Evolutionary conservation across 2,797 vertebrate genomes (phyloP).

Genomic region (Botia kubotai): DNA sequence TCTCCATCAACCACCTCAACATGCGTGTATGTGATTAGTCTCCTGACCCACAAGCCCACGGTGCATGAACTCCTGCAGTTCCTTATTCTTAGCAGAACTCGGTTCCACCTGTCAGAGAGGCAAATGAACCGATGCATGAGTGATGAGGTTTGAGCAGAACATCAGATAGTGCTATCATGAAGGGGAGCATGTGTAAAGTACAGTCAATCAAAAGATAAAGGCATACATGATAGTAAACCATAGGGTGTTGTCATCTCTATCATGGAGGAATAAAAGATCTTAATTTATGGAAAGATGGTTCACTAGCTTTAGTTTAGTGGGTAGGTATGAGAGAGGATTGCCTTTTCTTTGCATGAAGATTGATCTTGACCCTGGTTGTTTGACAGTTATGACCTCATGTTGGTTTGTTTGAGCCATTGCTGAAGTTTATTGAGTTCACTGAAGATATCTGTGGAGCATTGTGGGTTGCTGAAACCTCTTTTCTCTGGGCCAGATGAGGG

Average conservation of each 20-base stretch:
- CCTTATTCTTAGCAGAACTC: slow-evolving; percentile 32
- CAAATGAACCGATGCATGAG: slow-evolving; percentile 47
- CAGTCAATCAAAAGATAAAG: slow-evolving; percentile 18
- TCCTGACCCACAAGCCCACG: slow-evolving; percentile 21
- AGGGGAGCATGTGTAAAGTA: not conserved
- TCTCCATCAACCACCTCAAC: slow-evolving; percentile 30
- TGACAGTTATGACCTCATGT: slow-evolving; percentile 7
- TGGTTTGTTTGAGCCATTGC: not conserved
- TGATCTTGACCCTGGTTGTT: slow-evolving; percentile 29
- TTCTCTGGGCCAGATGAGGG: slow-evolving; percentile 1
- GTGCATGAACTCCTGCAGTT: slow-evolving; percentile 34
- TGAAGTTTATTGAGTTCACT: not conserved
- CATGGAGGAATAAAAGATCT: slow-evolving; percentile 7
- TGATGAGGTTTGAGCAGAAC: slow-evolving; percentile 40
- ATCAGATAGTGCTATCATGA: slow-evolving; percentile 31
- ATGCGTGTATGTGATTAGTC: slow-evolving; percentile 24
- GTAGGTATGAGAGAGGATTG: slow-evolving; percentile 9
- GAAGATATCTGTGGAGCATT: not conserved
- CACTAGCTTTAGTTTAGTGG: not conserved
- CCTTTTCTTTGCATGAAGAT: slow-evolving; percentile 29
- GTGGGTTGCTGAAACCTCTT: not conserved
- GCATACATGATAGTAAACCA: slow-evolving; percentile 21
- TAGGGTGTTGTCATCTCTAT: not conserved
- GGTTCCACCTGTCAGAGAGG: slow-evolving; percentile 42
- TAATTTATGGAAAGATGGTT: slow-evolving; percentile 28